Evolutionary conservation across 2,113 vertebrate species (phyloP).

Genomic region (Gambusia affinis): DNA sequence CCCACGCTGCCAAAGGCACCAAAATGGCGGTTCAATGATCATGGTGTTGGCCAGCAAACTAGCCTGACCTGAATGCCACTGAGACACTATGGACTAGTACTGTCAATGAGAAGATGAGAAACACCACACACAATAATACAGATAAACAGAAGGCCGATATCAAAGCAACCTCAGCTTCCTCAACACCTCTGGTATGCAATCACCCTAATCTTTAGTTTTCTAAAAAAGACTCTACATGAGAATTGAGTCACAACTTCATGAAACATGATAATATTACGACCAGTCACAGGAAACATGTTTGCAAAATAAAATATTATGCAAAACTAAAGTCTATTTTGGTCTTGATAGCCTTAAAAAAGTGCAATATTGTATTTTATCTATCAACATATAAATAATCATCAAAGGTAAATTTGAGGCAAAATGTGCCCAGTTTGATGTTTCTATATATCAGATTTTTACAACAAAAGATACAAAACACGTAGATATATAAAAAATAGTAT

Average conservation of each 20-base stretch:
- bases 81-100: neutral
- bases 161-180: no score
- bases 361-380: slow-evolving; percentile 34
- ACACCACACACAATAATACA: neutral
- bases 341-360: neutral
- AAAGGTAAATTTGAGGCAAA: neutral
- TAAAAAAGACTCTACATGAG: neutral
- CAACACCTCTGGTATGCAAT: no score
- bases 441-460: neutral
- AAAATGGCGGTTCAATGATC: neutral
- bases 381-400: slow-evolving; percentile 16
- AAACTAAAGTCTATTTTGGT: no score
- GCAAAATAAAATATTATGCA: no score
- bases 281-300: no score
- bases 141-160: neutral
- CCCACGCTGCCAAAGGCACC: no score
- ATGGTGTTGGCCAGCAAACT: no score
- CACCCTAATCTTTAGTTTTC: neutral
- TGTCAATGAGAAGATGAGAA: neutral
- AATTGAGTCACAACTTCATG: neutral
- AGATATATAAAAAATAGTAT: neutral
- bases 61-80: neutral
- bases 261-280: neutral
- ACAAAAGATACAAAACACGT: neutral
- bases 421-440: neutral